Conservation (phyloP, 1,140 invertebrate genomes). For the Drepana arcuata region DNA sequence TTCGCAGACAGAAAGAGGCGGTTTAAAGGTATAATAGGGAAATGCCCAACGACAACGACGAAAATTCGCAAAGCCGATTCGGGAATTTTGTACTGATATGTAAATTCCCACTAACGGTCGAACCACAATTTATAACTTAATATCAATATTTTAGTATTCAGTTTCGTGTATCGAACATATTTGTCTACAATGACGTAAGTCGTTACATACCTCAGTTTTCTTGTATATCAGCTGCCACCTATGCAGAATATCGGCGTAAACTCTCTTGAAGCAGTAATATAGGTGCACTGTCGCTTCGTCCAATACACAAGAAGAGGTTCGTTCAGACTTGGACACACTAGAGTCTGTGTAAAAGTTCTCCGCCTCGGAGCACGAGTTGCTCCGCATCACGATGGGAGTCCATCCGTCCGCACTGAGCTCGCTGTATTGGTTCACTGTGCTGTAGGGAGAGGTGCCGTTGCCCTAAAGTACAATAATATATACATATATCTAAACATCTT, state of each 20-base stretch:
- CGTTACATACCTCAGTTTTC: constrained; percentile 80
- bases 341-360: constrained; percentile 73
- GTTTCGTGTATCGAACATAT: no score
- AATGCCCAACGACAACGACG: no score
- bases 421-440: constrained; percentile 90
- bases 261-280: constrained; percentile 90
- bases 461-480: constrained; percentile 41
- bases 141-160: no score
- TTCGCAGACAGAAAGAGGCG: no score
- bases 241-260: constrained; percentile 92
- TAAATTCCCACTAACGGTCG: no score
- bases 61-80: no score
- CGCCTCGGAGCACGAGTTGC: constrained; percentile 91
- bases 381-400: constrained; percentile 80
- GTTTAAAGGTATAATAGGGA: no score
- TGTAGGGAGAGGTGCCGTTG: constrained; percentile 89
- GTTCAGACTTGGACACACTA: constrained; percentile 46
- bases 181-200: no score
- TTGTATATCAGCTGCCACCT: constrained; percentile 86
- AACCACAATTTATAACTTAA: background rate
- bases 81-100: no score
- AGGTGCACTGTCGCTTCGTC: constrained; percentile 69
- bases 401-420: constrained; percentile 82
- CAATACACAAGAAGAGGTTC: constrained; percentile 35
- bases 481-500: no score